Conservation (phyloP, 2,888 invertebrate species). For the Oxystoma pomonae region DNA sequence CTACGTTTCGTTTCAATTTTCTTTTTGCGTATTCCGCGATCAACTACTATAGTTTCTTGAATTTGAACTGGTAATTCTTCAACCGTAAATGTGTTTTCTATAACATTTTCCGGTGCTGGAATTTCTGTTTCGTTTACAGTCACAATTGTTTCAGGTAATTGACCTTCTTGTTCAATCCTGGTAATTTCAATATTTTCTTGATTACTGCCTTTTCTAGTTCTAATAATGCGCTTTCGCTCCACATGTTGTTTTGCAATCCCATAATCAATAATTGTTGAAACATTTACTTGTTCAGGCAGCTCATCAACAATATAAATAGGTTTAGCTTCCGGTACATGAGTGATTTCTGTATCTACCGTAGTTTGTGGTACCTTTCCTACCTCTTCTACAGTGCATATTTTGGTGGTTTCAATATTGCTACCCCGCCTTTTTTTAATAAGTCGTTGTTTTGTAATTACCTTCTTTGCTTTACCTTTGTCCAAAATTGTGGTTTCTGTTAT, state of each 20-base stretch:
- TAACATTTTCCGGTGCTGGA: slow-evolving; percentile 28
- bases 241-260: slow-evolving; percentile 46
- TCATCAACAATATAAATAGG: slow-evolving; percentile 31
- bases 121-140: slow-evolving; percentile 27
- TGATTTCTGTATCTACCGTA: slow-evolving; percentile 35
- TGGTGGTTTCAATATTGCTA: slow-evolving; percentile 45
- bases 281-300: slow-evolving; percentile 19
- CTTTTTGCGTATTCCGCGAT: slow-evolving; percentile 32
- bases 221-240: slow-evolving; percentile 43
- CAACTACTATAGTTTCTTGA: slow-evolving; percentile 25
- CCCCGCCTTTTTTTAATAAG: slow-evolving; percentile 46
- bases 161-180: slow-evolving; percentile 42
- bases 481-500: slow-evolving; percentile 34
- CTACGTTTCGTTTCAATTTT: slow-evolving; percentile 39
- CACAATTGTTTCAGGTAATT: slow-evolving; percentile 40
- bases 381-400: slow-evolving; percentile 47
- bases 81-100: slow-evolving; percentile 25
- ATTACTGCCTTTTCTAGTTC: slow-evolving; percentile 42
- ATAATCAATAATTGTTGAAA: slow-evolving; percentile 44
- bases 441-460: slow-evolving; percentile 42
- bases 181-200: slow-evolving; percentile 28
- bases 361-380: slow-evolving; percentile 45
- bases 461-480: slow-evolving; percentile 27
- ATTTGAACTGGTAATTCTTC: slow-evolving; percentile 41
- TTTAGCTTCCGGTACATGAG: slow-evolving; percentile 37